A percentile compares a stretch with the other conserved stretches of the same genome.
Evolutionary conservation across 2,888 invertebrate genomes (phyloP).

Genomic region (Microctonus brassicae): DNA sequence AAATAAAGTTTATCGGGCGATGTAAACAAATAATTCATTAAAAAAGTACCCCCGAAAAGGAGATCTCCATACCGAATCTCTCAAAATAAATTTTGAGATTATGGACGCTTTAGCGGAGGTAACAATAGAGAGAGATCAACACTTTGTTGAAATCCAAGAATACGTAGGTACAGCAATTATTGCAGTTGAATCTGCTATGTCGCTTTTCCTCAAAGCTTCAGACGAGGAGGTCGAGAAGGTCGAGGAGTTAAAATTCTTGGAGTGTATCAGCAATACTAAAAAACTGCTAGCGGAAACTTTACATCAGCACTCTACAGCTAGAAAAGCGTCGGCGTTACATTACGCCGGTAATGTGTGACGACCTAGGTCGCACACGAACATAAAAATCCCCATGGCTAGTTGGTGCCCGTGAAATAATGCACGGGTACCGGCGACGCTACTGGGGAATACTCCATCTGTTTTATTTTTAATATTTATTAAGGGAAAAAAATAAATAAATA

Average conservation of each 20-base stretch:
- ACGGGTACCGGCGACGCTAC: no score
- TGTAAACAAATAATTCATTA: conserved; percentile 18
- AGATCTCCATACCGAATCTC: conserved; percentile 26
- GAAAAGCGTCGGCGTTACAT: conserved; percentile 34
- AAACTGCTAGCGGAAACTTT: conserved; percentile 33
- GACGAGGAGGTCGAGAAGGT: conserved; percentile 29
- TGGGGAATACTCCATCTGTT: no score
- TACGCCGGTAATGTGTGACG: conserved; percentile 36
- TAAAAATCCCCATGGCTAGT: no score
- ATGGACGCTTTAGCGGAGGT: conserved; percentile 20
- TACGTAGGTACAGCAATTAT: conserved; percentile 30
- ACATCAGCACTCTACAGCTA: conserved; percentile 31
- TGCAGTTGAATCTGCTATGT: conserved; percentile 28
- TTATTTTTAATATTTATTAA: no score
- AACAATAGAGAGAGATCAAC: conserved; percentile 31
- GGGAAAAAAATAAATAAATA: no score
- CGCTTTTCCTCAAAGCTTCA: conserved; percentile 19
- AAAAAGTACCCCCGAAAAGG: conserved; percentile 33
- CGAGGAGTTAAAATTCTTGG: conserved; percentile 26
- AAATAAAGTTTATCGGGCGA: conserved; percentile 48
- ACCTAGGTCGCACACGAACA: no score
- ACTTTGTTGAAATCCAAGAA: conserved; percentile 30
- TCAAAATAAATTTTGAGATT: conserved; percentile 32
- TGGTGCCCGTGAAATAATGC: no score
- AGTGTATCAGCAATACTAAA: conserved; percentile 30